Evolutionary conservation across 2,797 vertebrate species (phyloP).

Genomic region (Apogon hyalosoma): DNA sequence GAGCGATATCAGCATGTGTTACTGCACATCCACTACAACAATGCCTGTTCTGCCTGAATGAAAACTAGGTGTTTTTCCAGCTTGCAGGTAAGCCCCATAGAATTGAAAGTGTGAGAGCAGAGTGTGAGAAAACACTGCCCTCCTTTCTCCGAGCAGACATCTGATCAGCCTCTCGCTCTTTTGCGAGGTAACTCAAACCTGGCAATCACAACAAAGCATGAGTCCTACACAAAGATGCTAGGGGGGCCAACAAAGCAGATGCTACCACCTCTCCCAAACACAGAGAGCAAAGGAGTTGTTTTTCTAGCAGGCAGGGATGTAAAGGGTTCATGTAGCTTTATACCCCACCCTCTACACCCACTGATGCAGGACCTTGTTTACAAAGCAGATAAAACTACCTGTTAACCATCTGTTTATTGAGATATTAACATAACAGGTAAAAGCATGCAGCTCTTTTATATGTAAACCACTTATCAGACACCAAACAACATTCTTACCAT

Average conservation of each 20-base stretch:
- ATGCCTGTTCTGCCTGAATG: slow-evolving; percentile 20
- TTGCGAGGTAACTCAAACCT: slow-evolving; percentile 78
- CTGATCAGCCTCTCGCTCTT: slow-evolving; percentile 69
- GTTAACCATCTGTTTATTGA: slow-evolving; percentile 36
- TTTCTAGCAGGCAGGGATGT: slow-evolving; percentile 27
- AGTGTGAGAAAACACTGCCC: slow-evolving; percentile 83
- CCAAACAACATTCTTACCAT: slow-evolving; percentile 22
- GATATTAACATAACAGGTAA: slow-evolving; percentile 54
- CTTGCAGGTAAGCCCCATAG: slow-evolving; percentile 51
- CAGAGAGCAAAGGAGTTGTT: slow-evolving; percentile 20
- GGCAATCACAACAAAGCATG: slow-evolving; percentile 80
- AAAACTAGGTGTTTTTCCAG: slow-evolving; percentile 55
- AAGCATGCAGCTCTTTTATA: slow-evolving; percentile 31
- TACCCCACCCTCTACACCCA: slow-evolving; percentile 25
- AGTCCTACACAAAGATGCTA: slow-evolving; percentile 72
- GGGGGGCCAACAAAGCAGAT: slow-evolving; percentile 46
- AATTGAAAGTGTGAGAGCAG: slow-evolving; percentile 59
- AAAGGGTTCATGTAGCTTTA: slow-evolving; percentile 14
- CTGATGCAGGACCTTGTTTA: slow-evolving; percentile 56
- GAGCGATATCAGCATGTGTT: slow-evolving; percentile 16
- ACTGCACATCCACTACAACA: slow-evolving; percentile 24
- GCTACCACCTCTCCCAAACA: slow-evolving; percentile 43
- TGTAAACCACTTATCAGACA: slow-evolving; percentile 27
- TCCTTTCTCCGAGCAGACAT: slow-evolving; percentile 79
- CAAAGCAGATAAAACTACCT: slow-evolving; percentile 66